Conservation (phyloP, 2,888 invertebrate species). For the Melieria omissa region DNA sequence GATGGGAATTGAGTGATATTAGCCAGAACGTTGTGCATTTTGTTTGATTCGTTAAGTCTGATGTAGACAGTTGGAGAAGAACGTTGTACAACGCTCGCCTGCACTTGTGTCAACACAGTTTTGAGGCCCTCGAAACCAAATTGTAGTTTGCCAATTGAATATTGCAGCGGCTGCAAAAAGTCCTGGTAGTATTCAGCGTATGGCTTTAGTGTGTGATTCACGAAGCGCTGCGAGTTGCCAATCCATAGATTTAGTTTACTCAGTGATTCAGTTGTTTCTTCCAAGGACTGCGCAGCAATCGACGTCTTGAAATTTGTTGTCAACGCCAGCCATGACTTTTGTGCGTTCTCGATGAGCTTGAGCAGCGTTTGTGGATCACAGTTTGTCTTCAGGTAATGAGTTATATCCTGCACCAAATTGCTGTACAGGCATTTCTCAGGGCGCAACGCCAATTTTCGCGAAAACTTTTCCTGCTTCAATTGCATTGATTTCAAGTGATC, state of each 20-base stretch:
- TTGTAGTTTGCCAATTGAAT: constrained; percentile 75
- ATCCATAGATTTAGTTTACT: constrained; percentile 62
- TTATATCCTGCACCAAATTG: constrained; percentile 59
- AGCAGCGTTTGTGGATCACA: constrained; percentile 56
- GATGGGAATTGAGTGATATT: constrained; percentile 61
- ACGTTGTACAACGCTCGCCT: constrained; percentile 39
- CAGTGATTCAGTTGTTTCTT: constrained; percentile 52
- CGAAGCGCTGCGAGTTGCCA: constrained; percentile 61
- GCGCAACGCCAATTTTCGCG: constrained; percentile 61
- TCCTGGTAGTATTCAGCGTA: constrained; percentile 81
- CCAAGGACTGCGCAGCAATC: constrained; percentile 39
- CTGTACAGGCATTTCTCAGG: constrained; percentile 61
- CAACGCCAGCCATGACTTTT: constrained; percentile 49
- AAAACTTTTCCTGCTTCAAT: constrained; percentile 54
- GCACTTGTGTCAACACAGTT: constrained; percentile 68
- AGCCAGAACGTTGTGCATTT: constrained; percentile 52
- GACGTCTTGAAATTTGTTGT: constrained; percentile 4
- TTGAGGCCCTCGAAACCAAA: constrained; percentile 73
- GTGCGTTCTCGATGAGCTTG: constrained; percentile 50
- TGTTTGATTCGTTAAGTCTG: constrained; percentile 50
- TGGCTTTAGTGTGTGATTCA: constrained; percentile 64
- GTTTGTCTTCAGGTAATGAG: constrained; percentile 62
- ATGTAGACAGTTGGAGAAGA: constrained; percentile 37
- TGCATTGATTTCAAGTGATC: constrained; percentile 44
- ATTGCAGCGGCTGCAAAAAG: constrained; percentile 77